Evolutionary conservation across 1,140 invertebrate genomes (phyloP).

Genomic region (Scaptomyza pallida): DNA sequence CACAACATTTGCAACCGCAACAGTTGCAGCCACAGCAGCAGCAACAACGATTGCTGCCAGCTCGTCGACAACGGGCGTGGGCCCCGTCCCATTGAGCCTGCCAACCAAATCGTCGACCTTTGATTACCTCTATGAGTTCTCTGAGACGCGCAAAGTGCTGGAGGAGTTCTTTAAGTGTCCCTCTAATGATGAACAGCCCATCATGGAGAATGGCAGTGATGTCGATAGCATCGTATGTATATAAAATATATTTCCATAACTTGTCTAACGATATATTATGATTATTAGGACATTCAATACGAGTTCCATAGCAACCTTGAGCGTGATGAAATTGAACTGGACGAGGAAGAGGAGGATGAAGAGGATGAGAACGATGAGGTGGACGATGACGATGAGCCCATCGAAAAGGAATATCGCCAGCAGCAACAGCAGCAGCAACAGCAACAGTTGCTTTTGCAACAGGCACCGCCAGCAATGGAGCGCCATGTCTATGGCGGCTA

Average conservation of each 20-base stretch:
- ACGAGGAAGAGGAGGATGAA: conserved; percentile 66
- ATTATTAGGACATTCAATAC: conserved; percentile 77
- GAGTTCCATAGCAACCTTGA: conserved; percentile 81
- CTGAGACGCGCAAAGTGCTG: conserved; percentile 95
- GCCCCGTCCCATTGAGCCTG: conserved; percentile 65
- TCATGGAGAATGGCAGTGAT: conserved; percentile 82
- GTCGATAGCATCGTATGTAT: conserved; percentile 82
- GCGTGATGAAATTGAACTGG: conserved; percentile 74
- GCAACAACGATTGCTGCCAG: conserved; percentile 21
- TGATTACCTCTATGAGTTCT: conserved; percentile 95
- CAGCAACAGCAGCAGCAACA: conserved; percentile 58
- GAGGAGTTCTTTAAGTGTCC: conserved; percentile 96
- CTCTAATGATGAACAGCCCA: conserved; percentile 86
- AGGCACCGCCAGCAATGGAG: conserved; percentile 21
- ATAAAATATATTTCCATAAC: background rate
- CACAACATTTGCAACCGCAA: background rate
- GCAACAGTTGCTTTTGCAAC: conserved; percentile 39
- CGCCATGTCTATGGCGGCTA: conserved; percentile 54
- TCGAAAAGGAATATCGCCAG: conserved; percentile 61
- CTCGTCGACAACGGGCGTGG: conserved; percentile 16
- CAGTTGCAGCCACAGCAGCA: conserved; percentile 9
- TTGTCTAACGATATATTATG: background rate
- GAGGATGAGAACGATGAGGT: conserved; percentile 67
- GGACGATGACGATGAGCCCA: conserved; percentile 64
- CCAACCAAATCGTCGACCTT: conserved; percentile 88